Percentiles rank a stretch among this genome's conserved stretches.
Evolutionary conservation across 2,797 vertebrate species (phyloP).

Genomic region (Tokudaia tokunoshimensis): DNA sequence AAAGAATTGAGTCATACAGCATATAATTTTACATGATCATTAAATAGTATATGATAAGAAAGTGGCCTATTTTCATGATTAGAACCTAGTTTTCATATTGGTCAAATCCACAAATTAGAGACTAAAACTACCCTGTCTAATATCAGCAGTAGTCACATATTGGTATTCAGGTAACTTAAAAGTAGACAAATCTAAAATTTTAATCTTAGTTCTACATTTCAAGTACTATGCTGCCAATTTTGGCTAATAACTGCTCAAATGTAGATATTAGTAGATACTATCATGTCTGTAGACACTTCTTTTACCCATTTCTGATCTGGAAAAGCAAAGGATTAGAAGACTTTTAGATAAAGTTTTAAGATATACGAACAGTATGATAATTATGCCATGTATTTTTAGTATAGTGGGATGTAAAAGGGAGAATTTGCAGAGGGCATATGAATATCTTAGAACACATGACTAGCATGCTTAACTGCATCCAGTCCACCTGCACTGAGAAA

Average conservation of each 20-base stretch:
- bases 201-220: neutral
- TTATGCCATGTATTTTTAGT: neutral
- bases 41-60: neutral
- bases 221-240: constrained; percentile 30
- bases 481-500: too few species aligned
- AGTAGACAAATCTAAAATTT: constrained; percentile 38
- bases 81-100: constrained; percentile 12
- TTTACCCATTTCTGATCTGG: neutral
- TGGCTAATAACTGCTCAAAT: constrained; percentile 18
- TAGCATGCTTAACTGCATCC: neutral
- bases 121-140: neutral
- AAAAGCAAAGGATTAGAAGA: constrained; percentile 41
- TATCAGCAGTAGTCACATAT: neutral
- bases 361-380: neutral
- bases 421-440: neutral
- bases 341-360: constrained; percentile 39
- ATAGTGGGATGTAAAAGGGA: neutral
- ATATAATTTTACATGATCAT: neutral
- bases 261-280: neutral
- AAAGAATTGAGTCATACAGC: neutral
- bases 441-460: neutral
- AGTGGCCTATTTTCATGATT: constrained; percentile 45
- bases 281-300: constrained; percentile 10
- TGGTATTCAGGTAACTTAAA: neutral
- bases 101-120: neutral